Conservation (phyloP, 2,113 vertebrate species). For the Reinhardtius hippoglossoides region DNA sequence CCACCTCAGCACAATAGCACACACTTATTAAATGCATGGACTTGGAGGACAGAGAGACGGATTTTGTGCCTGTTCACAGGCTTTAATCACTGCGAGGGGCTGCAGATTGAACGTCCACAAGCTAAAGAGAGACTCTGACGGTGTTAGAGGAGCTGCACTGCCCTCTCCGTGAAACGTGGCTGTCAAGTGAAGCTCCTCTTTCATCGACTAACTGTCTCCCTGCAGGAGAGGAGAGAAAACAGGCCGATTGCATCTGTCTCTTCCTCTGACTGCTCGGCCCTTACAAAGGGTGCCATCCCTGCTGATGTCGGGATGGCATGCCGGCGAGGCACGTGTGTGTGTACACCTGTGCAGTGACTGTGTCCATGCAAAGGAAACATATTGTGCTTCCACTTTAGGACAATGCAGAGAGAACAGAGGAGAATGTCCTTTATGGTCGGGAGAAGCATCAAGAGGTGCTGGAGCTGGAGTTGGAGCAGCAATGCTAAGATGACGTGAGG, state of each 20-base stretch:
- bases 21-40: neutral
- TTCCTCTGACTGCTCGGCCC: neutral
- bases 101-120: neutral
- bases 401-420: too few relatives aligned
- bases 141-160: conserved; percentile 6
- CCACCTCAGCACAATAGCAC: conserved; percentile 32
- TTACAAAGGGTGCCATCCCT: neutral
- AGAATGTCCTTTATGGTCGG: too few relatives aligned
- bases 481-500: neutral
- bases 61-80: neutral
- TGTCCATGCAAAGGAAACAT: neutral
- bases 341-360: conserved; percentile 25
- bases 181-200: conserved; percentile 65
- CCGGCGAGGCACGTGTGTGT: neutral
- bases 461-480: too few relatives aligned
- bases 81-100: neutral
- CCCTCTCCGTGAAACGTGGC: conserved; percentile 19
- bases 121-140: conserved; percentile 3
- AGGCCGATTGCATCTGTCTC: conserved; percentile 12
- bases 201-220: conserved; percentile 75
- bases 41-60: neutral
- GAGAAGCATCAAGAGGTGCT: neutral
- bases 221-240: conserved; percentile 48
- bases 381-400: too few relatives aligned
- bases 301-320: too few relatives aligned